Evolutionary conservation across 2,113 vertebrate species (phyloP), one percentile per base, ranked within the genome.

Genomic region (Archocentrus centrarchus): DNA sequence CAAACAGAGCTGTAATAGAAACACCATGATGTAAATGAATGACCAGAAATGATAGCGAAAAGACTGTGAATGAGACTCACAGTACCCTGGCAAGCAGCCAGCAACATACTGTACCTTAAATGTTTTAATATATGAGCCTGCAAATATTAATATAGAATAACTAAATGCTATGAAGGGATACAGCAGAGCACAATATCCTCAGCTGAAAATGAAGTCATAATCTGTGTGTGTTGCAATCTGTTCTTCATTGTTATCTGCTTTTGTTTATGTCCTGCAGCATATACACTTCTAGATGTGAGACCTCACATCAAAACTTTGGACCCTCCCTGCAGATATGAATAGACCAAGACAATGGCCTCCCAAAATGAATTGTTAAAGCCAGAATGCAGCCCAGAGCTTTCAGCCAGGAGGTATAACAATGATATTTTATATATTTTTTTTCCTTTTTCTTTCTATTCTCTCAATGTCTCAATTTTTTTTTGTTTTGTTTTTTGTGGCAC

Each of bases 61-160:
- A 24, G 27, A 73, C 68, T 68, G 66, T 73, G 63, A 86, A 53
- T 50, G 39, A 68, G 59, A 75, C 37, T 11, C 2, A 11, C 59
- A 62, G 70, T 14, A 32, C 37, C 13, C 14, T 32, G 77, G 77
- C 64, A 59, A 22, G 35, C 47, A 50, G 63, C 84, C 88, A 88
- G 62, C 41, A 32, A 47, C 24, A 53, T n/a, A n/a, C 37, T 3
- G 37, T 39, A 39, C 44, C 44, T 53, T 73, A 73, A 73, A 32
- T 50, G 27, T 53, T 73, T 73, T 53, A 73, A 73, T 32, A 55
- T 73, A 11, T 8, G 17, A 55, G 47, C 20, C 17, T 1, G 1
- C 32, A 11, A 73, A 55, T 8, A 73, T 55, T 73, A 32, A 53
- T 53, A 55, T 55, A 70, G 24, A 30, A 30, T 24, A 70, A 30